Evolutionary conservation across 1,140 invertebrate genomes (phyloP).

Genomic region (Cydia amplana): DNA sequence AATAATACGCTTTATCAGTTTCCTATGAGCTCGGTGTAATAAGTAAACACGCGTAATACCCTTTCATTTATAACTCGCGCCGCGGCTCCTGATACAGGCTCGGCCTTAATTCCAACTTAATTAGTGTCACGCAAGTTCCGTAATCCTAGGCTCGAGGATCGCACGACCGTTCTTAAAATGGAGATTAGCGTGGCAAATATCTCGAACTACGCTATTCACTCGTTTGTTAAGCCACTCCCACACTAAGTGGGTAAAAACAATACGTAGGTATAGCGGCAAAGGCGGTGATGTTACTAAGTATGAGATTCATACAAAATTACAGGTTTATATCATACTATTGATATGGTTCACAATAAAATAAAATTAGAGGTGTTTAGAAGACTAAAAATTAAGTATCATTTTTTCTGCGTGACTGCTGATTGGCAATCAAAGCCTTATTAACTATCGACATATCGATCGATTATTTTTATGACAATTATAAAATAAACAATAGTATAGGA

Average conservation of each 20-base stretch:
- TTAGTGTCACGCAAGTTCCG: slow-evolving; percentile 78
- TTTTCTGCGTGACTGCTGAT: too few relatives aligned
- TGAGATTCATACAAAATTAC: background rate
- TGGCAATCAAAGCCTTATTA: too few relatives aligned
- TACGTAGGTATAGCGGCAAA: background rate
- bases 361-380: too few relatives aligned
- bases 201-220: slow-evolving; percentile 68
- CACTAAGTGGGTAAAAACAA: slow-evolving; percentile 39
- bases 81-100: slow-evolving; percentile 76
- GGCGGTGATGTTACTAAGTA: slow-evolving; percentile 10
- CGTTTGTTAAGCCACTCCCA: slow-evolving; percentile 64
- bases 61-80: slow-evolving; percentile 76
- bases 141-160: slow-evolving; percentile 76
- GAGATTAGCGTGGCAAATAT: slow-evolving; percentile 75
- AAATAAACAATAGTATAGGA: too few relatives aligned
- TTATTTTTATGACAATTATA: too few relatives aligned
- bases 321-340: background rate
- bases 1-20: slow-evolving; percentile 37
- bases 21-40: slow-evolving; percentile 48
- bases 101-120: slow-evolving; percentile 77
- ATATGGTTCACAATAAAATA: too few relatives aligned
- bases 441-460: too few relatives aligned
- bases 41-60: slow-evolving; percentile 71
- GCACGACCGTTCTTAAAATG: slow-evolving; percentile 77
- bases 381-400: too few relatives aligned